A percentile compares a stretch with the other conserved stretches of the same genome.
Conservation (phyloP, 1,140 invertebrate species). For the Idris sp. region DNA sequence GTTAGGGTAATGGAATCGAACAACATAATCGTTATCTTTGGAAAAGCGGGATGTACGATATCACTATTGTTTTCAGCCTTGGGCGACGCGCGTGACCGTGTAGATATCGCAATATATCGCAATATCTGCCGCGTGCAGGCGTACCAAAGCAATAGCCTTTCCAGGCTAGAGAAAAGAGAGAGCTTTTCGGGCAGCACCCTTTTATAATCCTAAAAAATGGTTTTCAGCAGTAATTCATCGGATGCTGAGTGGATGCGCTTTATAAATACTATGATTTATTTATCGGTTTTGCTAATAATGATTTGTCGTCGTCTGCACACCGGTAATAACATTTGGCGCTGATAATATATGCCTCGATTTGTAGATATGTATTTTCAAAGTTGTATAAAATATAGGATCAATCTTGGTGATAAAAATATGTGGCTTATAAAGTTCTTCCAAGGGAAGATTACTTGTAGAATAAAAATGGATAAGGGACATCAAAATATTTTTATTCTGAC, state of each 20-base stretch:
- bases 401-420: conserved; percentile 30
- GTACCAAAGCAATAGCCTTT: conserved; percentile 46
- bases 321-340: conserved; percentile 47
- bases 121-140: conserved; percentile 62
- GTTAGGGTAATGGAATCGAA: conserved; percentile 38
- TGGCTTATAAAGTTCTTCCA: conserved; percentile 23
- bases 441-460: conserved; percentile 25
- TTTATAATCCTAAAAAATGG: conserved; percentile 69
- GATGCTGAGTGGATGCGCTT: conserved; percentile 53
- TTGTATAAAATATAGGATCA: conserved; percentile 30
- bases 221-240: conserved; percentile 63
- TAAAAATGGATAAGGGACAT: conserved; percentile 3
- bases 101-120: conserved; percentile 58
- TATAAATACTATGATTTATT: conserved; percentile 68
- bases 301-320: conserved; percentile 54
- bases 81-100: conserved; percentile 50
- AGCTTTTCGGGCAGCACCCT: conserved; percentile 53
- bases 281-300: conserved; percentile 65
- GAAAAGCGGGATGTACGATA: conserved; percentile 39
- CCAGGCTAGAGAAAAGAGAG: conserved; percentile 45
- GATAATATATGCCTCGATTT: conserved; percentile 33
- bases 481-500: conserved; percentile 21
- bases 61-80: conserved; percentile 52
- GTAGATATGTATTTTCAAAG: conserved; percentile 20
- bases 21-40: conserved; percentile 46